Conservation (phyloP, 2,113 vertebrate species). For the Ifrita kowaldi region DNA sequence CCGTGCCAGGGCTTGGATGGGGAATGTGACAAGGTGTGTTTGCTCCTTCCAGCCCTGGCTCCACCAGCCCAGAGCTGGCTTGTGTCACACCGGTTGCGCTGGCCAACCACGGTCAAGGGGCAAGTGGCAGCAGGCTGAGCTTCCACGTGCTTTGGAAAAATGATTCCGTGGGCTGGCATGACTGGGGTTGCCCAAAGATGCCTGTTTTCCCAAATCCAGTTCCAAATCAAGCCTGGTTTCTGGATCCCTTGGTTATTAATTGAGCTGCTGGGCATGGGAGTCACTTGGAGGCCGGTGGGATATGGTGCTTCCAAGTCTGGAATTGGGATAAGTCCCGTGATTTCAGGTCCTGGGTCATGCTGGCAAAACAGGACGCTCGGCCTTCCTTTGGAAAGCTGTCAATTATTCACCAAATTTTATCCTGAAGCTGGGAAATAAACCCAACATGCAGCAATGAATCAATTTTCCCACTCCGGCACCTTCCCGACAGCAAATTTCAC, state of each 20-base stretch:
- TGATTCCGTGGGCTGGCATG: background rate
- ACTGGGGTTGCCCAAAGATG: background rate
- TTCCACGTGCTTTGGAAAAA: background rate
- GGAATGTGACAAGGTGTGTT: constrained; percentile 5
- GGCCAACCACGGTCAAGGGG: background rate
- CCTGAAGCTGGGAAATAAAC: background rate
- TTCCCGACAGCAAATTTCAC: background rate
- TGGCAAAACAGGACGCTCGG: background rate
- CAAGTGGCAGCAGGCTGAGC: background rate
- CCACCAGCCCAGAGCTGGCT: background rate
- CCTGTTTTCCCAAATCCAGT: background rate
- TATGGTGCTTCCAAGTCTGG: background rate
- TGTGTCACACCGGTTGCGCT: background rate
- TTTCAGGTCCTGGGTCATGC: background rate
- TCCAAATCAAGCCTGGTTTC: background rate
- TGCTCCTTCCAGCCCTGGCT: background rate
- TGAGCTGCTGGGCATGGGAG: background rate
- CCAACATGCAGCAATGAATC: background rate
- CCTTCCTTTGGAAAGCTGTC: background rate
- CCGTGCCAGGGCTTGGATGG: background rate
- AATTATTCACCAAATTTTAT: background rate
- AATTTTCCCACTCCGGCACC: background rate
- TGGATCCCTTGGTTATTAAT: background rate
- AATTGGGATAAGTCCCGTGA: rapidly evolving
- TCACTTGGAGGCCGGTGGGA: background rate